Evolutionary conservation across 2,113 vertebrate species (phyloP).

Genomic region (Murina feae): DNA sequence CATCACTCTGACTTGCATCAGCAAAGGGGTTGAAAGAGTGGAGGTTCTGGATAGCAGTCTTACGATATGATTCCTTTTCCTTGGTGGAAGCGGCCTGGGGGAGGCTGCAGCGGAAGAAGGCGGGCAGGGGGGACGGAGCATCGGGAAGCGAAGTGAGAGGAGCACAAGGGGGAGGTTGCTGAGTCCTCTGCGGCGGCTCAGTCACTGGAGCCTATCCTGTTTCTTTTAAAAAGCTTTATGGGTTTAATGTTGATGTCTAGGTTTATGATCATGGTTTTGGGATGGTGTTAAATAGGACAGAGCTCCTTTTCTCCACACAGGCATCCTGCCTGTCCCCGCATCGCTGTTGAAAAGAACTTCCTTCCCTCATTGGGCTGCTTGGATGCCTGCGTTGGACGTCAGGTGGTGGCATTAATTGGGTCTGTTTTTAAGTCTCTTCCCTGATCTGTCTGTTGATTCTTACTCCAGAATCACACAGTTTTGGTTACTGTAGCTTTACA

Average conservation of each 20-base stretch:
- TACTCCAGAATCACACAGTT: not conserved
- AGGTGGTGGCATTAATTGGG: not conserved
- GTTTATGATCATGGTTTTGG: not conserved
- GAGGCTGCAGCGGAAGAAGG: too few relatives aligned
- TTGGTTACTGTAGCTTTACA: not conserved
- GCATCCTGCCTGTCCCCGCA: not conserved
- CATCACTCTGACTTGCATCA: conserved; percentile 99
- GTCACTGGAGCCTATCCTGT: too few relatives aligned
- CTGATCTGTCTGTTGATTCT: not conserved
- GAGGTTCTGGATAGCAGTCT: not conserved
- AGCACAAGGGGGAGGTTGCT: too few relatives aligned
- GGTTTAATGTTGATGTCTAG: not conserved
- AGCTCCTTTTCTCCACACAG: not conserved
- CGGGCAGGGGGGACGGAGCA: too few relatives aligned
- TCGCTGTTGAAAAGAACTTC: not conserved
- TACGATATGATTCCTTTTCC: not conserved
- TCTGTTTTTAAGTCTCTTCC: not conserved
- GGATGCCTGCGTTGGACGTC: not conserved
- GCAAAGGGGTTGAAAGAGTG: conserved; percentile 90
- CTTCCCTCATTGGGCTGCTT: not conserved
- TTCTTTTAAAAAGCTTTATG: not conserved
- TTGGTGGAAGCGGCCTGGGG: too few relatives aligned
- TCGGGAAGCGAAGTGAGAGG: too few relatives aligned
- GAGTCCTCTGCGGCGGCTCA: too few relatives aligned
- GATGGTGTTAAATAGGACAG: not conserved